Conservation (phyloP, 2,888 invertebrate genomes). For the Entomobrya multifasciata region DNA sequence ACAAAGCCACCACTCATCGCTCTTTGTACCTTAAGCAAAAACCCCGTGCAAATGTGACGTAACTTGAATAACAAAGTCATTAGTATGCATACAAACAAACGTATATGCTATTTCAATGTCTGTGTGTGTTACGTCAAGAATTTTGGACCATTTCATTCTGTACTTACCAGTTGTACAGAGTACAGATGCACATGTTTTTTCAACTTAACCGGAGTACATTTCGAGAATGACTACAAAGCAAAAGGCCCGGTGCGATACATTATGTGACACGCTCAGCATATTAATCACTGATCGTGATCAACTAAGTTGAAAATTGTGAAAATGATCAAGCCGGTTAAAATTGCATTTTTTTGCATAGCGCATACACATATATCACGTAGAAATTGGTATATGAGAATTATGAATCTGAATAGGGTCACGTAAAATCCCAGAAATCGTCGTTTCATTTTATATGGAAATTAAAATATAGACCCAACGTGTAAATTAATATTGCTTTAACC, state of each 20-base stretch:
- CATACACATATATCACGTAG: no score
- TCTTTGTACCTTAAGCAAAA: not conserved
- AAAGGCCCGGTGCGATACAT: not conserved
- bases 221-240: not conserved
- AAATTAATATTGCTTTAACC: not conserved
- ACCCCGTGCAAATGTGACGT: not conserved
- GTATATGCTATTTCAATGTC: not conserved
- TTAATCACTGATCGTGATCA: no score
- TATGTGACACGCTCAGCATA: no score
- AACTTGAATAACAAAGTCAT: not conserved
- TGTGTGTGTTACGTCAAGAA: not conserved
- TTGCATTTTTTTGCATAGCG: no score
- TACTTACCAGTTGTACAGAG: not conserved
- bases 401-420: not conserved
- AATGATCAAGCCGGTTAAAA: no score
- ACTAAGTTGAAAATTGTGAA: no score
- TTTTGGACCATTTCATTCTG: not conserved
- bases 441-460: not conserved
- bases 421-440: not conserved
- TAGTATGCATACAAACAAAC: slow-evolving; percentile 46
- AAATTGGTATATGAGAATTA: no score
- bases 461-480: not conserved
- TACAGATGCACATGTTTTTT: not conserved
- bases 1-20: not conserved
- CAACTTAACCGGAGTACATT: not conserved